These are phyloP conservation scores for Orientallactaga bullata DNA, from an alignment of 2,113 vertebrate species.

Conservation along the genomic window DNA sequence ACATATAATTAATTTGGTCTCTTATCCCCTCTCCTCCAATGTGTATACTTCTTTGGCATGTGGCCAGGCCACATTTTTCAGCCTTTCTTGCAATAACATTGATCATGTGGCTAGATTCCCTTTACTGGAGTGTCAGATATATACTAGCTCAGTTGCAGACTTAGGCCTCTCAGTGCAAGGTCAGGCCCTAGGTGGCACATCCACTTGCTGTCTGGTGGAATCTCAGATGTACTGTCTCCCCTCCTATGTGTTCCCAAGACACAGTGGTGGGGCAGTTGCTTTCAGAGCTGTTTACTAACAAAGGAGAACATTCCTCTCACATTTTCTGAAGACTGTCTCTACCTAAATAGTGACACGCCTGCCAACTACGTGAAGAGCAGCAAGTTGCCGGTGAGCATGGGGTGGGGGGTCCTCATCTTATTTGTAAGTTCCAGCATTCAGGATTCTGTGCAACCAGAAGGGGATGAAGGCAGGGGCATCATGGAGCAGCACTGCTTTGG, in stretches of 20 bases:
- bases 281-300: neutral
- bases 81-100: neutral
- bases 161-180: too few species aligned
- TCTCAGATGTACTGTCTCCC: neutral
- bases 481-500: too few species aligned
- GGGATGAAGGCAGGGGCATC: too few species aligned
- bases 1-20: too few species aligned
- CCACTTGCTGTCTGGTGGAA: neutral
- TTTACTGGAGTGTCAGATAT: too few species aligned
- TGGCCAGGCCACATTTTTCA: neutral
- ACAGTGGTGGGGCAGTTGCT: fast-evolving
- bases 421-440: fast-evolving
- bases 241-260: slow-evolving; percentile 59
- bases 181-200: neutral
- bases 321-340: slow-evolving; percentile 89
- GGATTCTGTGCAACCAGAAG: fast-evolving
- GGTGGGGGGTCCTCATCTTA: slow-evolving; percentile 81
- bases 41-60: neutral
- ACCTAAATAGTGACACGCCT: slow-evolving; percentile 90
- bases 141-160: too few species aligned
- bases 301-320: neutral
- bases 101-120: neutral
- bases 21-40: neutral
- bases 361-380: slow-evolving; percentile 70
- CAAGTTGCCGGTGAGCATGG: slow-evolving; percentile 88